Base-by-base conservation (phyloP, 1,140 invertebrate genomes). In the Pseudomyrmex pallidus region DNA sequence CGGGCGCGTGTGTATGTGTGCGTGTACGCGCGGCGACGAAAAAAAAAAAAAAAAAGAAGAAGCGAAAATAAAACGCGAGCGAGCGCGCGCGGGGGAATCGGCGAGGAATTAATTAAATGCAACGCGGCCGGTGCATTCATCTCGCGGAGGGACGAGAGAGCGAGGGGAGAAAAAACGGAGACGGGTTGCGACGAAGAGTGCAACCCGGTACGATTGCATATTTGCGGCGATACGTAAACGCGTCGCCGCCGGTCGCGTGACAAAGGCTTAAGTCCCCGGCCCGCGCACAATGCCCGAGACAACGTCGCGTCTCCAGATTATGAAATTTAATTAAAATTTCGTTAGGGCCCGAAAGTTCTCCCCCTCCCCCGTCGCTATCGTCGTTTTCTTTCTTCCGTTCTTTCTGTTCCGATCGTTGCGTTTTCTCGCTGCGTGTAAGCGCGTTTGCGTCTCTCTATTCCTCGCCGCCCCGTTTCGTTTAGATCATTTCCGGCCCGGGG, bases 301-400 rank as follows among this genome's bases (percentile, higher is more conserved):
- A 56, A 54, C 74, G 77, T 83, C 78, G 59, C 78, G 59, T 80
- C 74, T 83, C 83, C 57, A 64, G 83, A 89, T 88, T 84, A 82
- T 87, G 89, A 89, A 90, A 90, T 91, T 91, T 90, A 89, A 90
- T 91, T 90, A 90, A 91, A 90, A 91, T 90, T 91, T 90, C 84
- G 85, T 86, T 73, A 67, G 74, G 59, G 20, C 57, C 52, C 52
- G 67, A 61, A 35, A 17, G 12, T 67, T 1, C 13, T 17, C 22
- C 44, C 12, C 8, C 9, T 25, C 46, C 10, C 2, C 48, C n/a
- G n/a, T n/a, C n/a, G n/a, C n/a, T n/a, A 63, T 48, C 25, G 48
- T 44, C n/a, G n/a, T 52, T 61, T 85, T 35, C 46, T 59, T 25
- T 35, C 62, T 15, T 15, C 15, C n/a, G n/a, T 9, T 4, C 63